Base-by-base conservation (phyloP, 2,113 vertebrate species). In the Scopus umbretta region DNA sequence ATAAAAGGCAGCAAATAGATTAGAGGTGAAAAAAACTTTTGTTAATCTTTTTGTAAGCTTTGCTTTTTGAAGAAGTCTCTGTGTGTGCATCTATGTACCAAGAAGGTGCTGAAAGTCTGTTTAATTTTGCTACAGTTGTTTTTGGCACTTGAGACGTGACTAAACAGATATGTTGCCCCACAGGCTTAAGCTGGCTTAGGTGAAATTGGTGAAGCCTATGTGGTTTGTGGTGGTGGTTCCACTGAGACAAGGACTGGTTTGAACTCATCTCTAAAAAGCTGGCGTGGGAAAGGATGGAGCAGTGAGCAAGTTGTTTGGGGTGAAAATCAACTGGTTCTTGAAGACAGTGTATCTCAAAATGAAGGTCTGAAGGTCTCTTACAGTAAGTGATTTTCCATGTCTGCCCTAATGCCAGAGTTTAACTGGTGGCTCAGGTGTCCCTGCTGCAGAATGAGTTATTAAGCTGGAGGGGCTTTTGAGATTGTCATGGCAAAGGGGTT, bases 351-450 rank as follows among this genome's bases (percentile, higher is more conserved):
- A 29, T 58, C 55, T 70, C 30, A 80, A 62, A 92, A 76, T 53
- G 10, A 89, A 81, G 32, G 15, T 71, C 10, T 53, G 10, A 89
- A 81, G 32, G 15, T 71, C 10, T 84, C 25, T 36, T 76, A 19
- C 12, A 68, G 14, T 23, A 40, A 36, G 38, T 65, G 3, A 52
- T 81, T 87, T 74, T 55, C 38, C 21, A 22, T 84, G 3, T 82
- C 40, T 85, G 17, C 74, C 45, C 18, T 38, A 19, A 29, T 38
- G 43, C 43, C 23, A 67, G 47, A 63, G 5, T 84, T 87, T 66
- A 63, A 62, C 14, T 8, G 16, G 7, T 15, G 73, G 22, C 21
- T 84, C 0, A 0, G 0, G 0, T 52, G 43, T 72, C 40, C 67
- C 49, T 76, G 42, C 38, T 91, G 62, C 56, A 75, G 70, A 72